Evolutionary conservation across 2,113 vertebrate species (phyloP), one percentile per base, ranked within the genome.

Genomic region (Shinisaurus crocodilurus): DNA sequence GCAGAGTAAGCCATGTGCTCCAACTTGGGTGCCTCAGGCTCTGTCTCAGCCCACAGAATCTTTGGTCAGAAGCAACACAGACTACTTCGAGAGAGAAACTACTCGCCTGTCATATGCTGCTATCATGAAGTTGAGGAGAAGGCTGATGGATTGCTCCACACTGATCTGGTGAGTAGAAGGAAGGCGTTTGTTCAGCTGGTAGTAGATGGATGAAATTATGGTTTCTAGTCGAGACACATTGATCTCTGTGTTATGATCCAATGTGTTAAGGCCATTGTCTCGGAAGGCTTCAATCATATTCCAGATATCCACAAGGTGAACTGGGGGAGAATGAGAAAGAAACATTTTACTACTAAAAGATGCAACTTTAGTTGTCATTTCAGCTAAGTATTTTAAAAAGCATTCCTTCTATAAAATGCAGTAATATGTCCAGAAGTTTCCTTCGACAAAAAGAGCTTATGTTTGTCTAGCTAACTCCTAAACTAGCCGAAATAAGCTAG

Each of bases 271-370:
- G 92, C 99, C 99, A 29, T 99, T 99, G 87, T 99, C 99, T 84
- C 99, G 97, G 96, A 99, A 99, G 93, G 99, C 99, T 97, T 99
- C 99, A 7, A 99, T 99, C 98, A 99, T 99, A 86, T 99, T 99
- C 99, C 99, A 99, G 95, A 99, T 99, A 79, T 99, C 99, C 88
- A 99, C 99, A 12, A 99, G 98, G 92, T 99, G 99, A 93, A 99
- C 99, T 99, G 50, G 29, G 18, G 85, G 65, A 6, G 74, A n/a
- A 88, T 85, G 48, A 40, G 54, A 86, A 90, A 93, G 32, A 7
- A 80, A 45, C 34, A 57, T 60, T 88, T 84, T 18, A 82, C 85
- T 13, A 13, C 54, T 3, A 12, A 69, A 6, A 0, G 16, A 89
- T 23, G 50, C 23, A 34, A 79, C 27, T 86, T 23, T 23, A 5